Base-by-base conservation (phyloP, 2,113 vertebrate species). In the Ophiodon elongatus region DNA sequence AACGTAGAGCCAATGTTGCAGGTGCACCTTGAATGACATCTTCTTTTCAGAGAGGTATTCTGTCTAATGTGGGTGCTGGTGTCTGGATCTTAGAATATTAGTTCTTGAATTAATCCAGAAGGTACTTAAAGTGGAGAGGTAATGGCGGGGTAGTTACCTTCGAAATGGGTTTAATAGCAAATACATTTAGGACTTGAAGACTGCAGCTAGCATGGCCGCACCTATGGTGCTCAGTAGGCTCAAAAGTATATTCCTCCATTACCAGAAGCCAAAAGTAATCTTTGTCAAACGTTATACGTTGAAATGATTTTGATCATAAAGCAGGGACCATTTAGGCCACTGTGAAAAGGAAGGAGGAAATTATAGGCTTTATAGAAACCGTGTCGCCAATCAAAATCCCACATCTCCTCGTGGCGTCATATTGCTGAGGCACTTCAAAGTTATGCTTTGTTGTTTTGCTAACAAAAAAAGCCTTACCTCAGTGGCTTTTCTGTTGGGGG, bases 261-360 rank as follows among this genome's bases (percentile, higher is more conserved):
- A 75, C 41, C 21, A 25, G 57, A 78, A 33, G 21, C 67, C 19
- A 33, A 56, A 68, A 76, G 76, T 81, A 43, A 74, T 86, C 56
- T 54, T 50, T 83, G 75, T 88, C 78, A 83, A 75, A 60, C 33
- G 8, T 70, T 85, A 81, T 76, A 60, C 29, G 8, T 72, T 85
- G 50, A 76, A 74, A 81, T 60, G 69, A 86, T 86, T 88, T 47
- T 85, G 62, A 92, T 80, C 67, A 84, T 35, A 54, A 56, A 45
- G 56, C n/a, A 23, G 29, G 23, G 50, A 2, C 65, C 73, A 76
- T 72, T 84, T 63, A 80, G 41, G 75, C 63, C 73, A 27, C 17
- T 5, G 35, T 63, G 54, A 75, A 83, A 50, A 69, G 65, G 72
- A 72, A 59, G 54, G n/a, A 72, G 74, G 59, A 50, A 69, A 78